Conservation (phyloP, 2,113 vertebrate species). For the Tichodroma muraria region DNA sequence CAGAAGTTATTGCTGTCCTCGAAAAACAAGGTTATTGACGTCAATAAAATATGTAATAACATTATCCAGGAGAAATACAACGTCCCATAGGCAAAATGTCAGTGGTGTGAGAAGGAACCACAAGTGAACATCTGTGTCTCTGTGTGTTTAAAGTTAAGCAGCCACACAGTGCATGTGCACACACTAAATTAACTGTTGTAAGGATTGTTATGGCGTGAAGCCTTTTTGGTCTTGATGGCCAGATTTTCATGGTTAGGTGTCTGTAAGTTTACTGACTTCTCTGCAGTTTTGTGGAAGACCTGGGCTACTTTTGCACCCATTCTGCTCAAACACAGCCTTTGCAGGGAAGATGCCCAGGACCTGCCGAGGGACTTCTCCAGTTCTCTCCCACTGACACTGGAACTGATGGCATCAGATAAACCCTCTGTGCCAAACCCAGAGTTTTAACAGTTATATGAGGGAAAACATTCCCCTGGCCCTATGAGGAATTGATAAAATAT, state of each 20-base stretch:
- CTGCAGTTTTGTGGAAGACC: not conserved
- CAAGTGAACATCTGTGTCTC: not conserved
- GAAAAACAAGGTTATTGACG: not conserved
- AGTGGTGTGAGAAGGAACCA: not conserved
- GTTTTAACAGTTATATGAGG: not conserved
- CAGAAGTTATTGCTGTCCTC: not conserved
- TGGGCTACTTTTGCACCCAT: not conserved
- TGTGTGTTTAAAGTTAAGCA: not conserved
- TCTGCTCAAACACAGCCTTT: not conserved
- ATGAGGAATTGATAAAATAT: not conserved
- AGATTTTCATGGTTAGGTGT: not conserved
- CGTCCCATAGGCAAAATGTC: not conserved
- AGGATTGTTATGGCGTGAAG: not conserved
- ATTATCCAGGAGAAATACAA: not conserved
- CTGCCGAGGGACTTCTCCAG: not conserved
- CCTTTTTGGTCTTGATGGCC: not conserved
- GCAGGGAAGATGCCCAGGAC: not conserved
- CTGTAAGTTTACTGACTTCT: not conserved
- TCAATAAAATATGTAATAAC: constrained; percentile 1
- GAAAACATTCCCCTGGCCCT: not conserved
- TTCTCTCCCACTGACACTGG: not conserved
- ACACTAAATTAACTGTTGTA: not conserved
- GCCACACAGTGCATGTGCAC: not conserved
- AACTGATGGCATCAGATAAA: not conserved
- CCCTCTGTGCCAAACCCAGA: not conserved